Conservation (phyloP, 2,113 vertebrate genomes). For the Mustelus asterias region DNA sequence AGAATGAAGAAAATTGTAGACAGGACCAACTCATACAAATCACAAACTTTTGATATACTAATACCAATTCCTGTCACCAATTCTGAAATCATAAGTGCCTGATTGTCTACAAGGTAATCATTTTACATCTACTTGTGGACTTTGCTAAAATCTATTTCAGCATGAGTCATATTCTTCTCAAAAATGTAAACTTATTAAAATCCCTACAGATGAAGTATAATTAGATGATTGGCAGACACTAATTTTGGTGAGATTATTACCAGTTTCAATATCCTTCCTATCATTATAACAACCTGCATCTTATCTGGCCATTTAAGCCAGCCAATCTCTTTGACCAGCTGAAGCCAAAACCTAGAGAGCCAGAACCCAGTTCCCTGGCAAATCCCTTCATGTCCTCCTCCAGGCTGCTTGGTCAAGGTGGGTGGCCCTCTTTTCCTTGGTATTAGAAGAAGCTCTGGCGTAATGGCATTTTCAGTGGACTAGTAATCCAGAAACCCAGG, state of each 20-base stretch:
- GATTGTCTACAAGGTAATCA: not conserved
- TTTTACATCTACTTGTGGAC: not conserved
- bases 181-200: not conserved
- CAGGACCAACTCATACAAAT: not conserved
- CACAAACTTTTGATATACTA: not conserved
- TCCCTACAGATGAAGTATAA: not conserved
- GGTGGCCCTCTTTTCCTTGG: too few relatives aligned
- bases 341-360: too few relatives aligned
- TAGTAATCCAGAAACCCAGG: too few relatives aligned
- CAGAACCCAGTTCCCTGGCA: too few relatives aligned
- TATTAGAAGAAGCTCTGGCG: too few relatives aligned
- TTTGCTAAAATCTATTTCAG: not conserved
- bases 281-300: not conserved
- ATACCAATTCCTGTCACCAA: not conserved
- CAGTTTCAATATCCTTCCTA: not conserved
- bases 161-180: not conserved
- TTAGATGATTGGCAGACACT: not conserved
- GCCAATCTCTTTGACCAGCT: too few relatives aligned
- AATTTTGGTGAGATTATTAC: not conserved
- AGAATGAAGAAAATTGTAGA: not conserved
- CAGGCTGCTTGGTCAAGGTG: too few relatives aligned
- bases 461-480: too few relatives aligned
- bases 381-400: too few relatives aligned
- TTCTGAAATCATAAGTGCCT: not conserved
- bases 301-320: not conserved